phyloP scores from a whole-genome alignment of 2,113 vertebrate species.

The Otus sunia region DNA sequence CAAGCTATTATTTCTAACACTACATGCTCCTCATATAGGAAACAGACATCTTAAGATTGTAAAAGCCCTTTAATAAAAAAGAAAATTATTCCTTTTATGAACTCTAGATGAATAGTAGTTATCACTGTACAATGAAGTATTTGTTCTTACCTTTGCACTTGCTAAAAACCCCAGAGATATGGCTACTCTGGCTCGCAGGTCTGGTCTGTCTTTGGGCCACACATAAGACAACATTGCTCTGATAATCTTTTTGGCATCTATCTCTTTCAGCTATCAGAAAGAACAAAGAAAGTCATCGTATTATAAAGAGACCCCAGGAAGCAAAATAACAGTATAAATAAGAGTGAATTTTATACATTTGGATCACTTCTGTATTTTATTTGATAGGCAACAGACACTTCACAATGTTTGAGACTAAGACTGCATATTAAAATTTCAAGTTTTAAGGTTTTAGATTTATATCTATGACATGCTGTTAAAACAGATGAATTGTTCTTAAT shows the following conservation, averaged over 20 bases:
- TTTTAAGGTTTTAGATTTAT: neutral
- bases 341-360: neutral
- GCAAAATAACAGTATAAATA: neutral
- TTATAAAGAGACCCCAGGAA: neutral
- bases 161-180: constrained; percentile 89
- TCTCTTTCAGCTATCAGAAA: constrained; percentile 85
- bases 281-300: neutral
- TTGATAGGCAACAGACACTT: neutral
- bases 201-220: constrained; percentile 94
- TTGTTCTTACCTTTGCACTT: constrained; percentile 86
- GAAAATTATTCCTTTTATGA: rapidly evolving
- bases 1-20: neutral
- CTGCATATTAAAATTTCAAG: neutral
- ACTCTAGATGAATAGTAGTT: neutral
- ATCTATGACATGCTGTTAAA: neutral
- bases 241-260: constrained; percentile 86
- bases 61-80: neutral
- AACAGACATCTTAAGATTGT: neutral
- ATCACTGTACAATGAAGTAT: neutral
- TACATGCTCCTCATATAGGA: neutral
- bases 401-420: neutral
- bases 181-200: constrained; percentile 89
- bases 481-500: neutral
- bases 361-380: neutral
- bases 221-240: constrained; percentile 92